A percentile compares a stretch with the other conserved stretches of the same genome.
Evolutionary conservation across 1,140 invertebrate genomes (phyloP).

Genomic region (Hyphantria cunea): DNA sequence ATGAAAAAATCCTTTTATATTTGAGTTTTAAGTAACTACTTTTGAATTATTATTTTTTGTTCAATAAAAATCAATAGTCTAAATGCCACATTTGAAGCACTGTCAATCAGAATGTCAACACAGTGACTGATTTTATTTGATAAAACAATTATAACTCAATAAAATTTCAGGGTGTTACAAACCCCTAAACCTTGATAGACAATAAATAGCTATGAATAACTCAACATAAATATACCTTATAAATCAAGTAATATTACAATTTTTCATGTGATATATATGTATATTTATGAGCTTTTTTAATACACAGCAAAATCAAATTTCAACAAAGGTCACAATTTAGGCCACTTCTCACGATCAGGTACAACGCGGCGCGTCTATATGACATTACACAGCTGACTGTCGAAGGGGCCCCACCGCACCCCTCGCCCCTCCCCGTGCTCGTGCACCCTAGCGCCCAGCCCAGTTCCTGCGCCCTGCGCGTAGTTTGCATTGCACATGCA

Average conservation of each 20-base stretch:
- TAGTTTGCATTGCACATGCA: slow-evolving; percentile 38
- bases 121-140: too few relatives aligned
- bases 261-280: neutral
- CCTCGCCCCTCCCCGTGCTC: slow-evolving; percentile 33
- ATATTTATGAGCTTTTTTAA: neutral
- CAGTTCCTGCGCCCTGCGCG: slow-evolving; percentile 50
- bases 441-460: slow-evolving; percentile 19
- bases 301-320: slow-evolving; percentile 43
- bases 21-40: too few relatives aligned
- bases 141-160: too few relatives aligned
- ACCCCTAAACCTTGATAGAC: too few relatives aligned
- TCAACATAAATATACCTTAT: neutral
- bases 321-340: slow-evolving; percentile 66
- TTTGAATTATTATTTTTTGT: too few relatives aligned
- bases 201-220: too few relatives aligned
- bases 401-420: slow-evolving; percentile 51
- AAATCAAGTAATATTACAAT: neutral
- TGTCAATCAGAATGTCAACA: too few relatives aligned
- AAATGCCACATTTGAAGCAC: too few relatives aligned
- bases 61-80: too few relatives aligned
- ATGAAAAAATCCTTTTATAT: too few relatives aligned
- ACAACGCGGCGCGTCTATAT: slow-evolving; percentile 59
- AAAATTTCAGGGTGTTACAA: too few relatives aligned
- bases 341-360: slow-evolving; percentile 70
- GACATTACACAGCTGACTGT: slow-evolving; percentile 79